Evolutionary conservation across 2,113 vertebrate genomes (phyloP), one percentile per base, ranked within the genome.

Genomic region (Cynopterus brachyotis): DNA sequence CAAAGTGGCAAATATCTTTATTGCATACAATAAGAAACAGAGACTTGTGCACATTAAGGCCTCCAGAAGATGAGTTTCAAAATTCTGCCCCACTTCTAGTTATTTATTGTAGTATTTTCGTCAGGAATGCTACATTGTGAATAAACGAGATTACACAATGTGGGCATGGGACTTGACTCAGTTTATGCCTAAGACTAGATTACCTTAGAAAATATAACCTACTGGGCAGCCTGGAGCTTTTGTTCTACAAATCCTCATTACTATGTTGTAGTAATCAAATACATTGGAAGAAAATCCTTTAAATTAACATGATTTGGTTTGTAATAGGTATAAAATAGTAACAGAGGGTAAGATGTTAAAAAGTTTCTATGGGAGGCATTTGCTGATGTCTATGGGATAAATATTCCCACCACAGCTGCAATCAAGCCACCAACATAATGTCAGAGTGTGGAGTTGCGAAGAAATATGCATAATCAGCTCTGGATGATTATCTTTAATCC

Each of bases 381-480:
- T 66, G 28, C 5, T 60, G 8, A 50, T 78, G 76, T 89, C 13
- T 55, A 24, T 24, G 16, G 26, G 37, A 16, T 26, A 62, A n/a
- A 50, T 62, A 32, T 3, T 19, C 11, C 1, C 1, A 42, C 5
- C 15, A 32, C 3, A 28, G 2, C 3, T 9, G 7, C 19, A 13
- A 30, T 47, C 32, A 19, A 62, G 19, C 19, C 57, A 15, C 19
- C 40, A 3, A 24, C 1, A 0, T 24, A 67, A 66, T 32, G 4
- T 22, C 35, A 32, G 16, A 26, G 47, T 2, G 47, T 19, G 40
- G 62, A 3, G 1, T 0, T 5, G 6, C 37, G 19, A 79, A 66
- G 82, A 84, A 15, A 90, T 2, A 8, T 1, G 10, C 11, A 22
- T 57, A 53, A 20, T 37, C 20, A 59, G 4, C 5, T 42, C 17